These are phyloP conservation scores for Sphinx pinastri DNA, from an alignment of 2,888 invertebrate species.

Conservation along the genomic window DNA sequence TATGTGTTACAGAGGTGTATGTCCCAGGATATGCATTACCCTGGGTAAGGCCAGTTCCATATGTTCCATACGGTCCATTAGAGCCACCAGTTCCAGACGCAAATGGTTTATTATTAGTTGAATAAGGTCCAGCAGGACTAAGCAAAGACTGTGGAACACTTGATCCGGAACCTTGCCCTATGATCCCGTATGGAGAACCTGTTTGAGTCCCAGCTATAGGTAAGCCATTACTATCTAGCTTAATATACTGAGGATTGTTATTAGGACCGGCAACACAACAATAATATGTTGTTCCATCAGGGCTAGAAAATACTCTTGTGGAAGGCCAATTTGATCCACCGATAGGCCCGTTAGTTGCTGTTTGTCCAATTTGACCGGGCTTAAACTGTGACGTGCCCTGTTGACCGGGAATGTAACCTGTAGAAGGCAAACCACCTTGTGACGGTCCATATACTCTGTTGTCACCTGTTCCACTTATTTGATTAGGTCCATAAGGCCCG, in stretches of 20 bases:
- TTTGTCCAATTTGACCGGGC: constrained; percentile 12
- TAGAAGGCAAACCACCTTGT: constrained; percentile 9
- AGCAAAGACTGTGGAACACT: constrained; percentile 19
- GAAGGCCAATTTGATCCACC: constrained; percentile 45
- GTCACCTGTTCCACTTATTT: constrained; percentile 26
- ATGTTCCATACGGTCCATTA: constrained; percentile 13
- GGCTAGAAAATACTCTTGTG: constrained; percentile 43
- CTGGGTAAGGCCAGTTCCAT: constrained; percentile 3
- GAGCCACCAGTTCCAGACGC: neutral
- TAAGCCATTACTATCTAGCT: constrained; percentile 31
- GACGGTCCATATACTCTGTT: neutral
- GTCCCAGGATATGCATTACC: neutral
- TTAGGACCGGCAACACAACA: constrained; percentile 53
- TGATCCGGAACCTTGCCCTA: constrained; percentile 21
- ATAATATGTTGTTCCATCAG: constrained; percentile 51
- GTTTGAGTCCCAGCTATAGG: constrained; percentile 25
- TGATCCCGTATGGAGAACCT: constrained; percentile 27
- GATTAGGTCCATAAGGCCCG: constrained; percentile 36
- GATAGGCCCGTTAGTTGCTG: constrained; percentile 27
- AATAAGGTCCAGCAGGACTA: constrained; percentile 17
- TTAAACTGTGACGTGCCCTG: constrained; percentile 5
- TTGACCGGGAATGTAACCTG: neutral
- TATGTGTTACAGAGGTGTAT: neutral
- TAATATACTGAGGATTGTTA: constrained; percentile 42
- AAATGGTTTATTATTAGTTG: neutral